These are phyloP conservation scores for Parnassius smintheus DNA, from an alignment of 2,888 invertebrate species.

Conservation along the genomic window DNA sequence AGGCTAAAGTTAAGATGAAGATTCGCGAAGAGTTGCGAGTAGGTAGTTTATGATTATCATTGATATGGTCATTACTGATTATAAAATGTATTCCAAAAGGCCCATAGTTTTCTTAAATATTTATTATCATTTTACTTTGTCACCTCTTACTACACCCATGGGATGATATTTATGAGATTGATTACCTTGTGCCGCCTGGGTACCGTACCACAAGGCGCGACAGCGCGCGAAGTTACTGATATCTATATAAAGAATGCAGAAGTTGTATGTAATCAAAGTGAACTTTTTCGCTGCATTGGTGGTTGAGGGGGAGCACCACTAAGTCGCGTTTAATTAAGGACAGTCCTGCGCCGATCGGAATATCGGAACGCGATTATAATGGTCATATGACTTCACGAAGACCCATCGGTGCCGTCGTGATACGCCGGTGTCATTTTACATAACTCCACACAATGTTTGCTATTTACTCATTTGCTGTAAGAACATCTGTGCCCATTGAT, in stretches of 20 bases:
- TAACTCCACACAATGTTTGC: slow-evolving; percentile 54
- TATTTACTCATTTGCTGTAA: slow-evolving; percentile 39
- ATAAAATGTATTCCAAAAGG: no score
- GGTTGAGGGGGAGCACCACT: slow-evolving; percentile 18
- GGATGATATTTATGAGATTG: no score
- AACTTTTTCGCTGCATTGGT: slow-evolving; percentile 2
- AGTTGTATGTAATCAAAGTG: neutral
- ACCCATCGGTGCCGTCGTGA: slow-evolving; percentile 65
- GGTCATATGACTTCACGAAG: slow-evolving; percentile 80
- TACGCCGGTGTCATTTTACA: slow-evolving; percentile 70
- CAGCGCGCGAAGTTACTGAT: no score
- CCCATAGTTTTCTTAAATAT: no score
- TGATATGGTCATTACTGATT: no score
- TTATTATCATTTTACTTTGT: no score
- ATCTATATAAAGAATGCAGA: neutral
- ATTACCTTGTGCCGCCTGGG: no score
- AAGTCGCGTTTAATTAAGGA: slow-evolving; percentile 68
- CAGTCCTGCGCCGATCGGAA: slow-evolving; percentile 76
- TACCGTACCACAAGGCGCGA: no score
- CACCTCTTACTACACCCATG: no score
- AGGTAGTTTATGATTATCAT: no score
- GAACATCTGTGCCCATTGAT: slow-evolving; percentile 38
- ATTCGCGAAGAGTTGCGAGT: no score
- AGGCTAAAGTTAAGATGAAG: no score
- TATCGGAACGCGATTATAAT: slow-evolving; percentile 81